Percentiles rank a stretch among this genome's conserved stretches.
phyloP scores from a whole-genome alignment of 2,888 invertebrate genomes.

The Therioaphis trifolii region DNA sequence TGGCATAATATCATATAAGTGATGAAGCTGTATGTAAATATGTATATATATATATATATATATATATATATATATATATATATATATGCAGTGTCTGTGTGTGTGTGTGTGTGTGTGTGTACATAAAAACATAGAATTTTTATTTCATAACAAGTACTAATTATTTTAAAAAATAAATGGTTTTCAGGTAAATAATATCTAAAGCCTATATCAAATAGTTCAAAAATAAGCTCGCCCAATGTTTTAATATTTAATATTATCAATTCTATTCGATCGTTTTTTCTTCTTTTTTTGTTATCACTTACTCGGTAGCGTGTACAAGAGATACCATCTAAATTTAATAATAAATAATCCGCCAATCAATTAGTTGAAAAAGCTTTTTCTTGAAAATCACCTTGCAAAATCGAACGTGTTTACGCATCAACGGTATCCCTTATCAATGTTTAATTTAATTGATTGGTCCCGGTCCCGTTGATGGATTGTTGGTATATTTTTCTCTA shows the following conservation, averaged over 20 bases:
- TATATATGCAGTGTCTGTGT: too few relatives aligned
- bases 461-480: slow-evolving; percentile 48
- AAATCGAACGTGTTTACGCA: slow-evolving; percentile 50
- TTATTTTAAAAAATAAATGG: background rate
- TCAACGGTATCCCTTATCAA: slow-evolving; percentile 55
- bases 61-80: too few relatives aligned
- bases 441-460: slow-evolving; percentile 60
- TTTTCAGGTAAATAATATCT: slow-evolving; percentile 8
- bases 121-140: too few relatives aligned
- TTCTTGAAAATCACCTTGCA: slow-evolving; percentile 35
- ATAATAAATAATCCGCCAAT: slow-evolving; percentile 51
- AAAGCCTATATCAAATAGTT: slow-evolving; percentile 11
- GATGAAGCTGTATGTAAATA: too few relatives aligned
- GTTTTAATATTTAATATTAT: too few relatives aligned
- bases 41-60: too few relatives aligned
- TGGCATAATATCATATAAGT: too few relatives aligned
- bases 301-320: background rate
- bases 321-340: background rate
- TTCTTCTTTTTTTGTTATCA: background rate
- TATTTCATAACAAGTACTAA: too few relatives aligned
- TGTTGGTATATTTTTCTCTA: slow-evolving; percentile 49
- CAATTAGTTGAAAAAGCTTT: slow-evolving; percentile 58
- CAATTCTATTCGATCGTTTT: background rate
- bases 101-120: too few relatives aligned
- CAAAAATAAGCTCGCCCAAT: background rate